Evolutionary conservation across 1,140 invertebrate genomes (phyloP).

Genomic region (Drosophila equinoxialis): DNA sequence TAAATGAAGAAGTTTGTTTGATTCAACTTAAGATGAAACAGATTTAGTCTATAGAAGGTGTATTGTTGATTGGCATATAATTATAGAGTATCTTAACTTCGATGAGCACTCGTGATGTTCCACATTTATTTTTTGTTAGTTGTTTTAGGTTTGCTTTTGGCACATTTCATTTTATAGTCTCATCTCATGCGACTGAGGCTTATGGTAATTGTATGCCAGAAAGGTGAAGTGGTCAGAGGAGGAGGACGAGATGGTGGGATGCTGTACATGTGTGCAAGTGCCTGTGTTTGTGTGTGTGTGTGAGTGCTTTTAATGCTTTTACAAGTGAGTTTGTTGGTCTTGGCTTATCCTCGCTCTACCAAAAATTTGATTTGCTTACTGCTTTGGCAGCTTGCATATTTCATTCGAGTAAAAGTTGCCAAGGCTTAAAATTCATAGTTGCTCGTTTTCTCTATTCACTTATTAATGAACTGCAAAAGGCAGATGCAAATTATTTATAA

Average conservation of each 20-base stretch:
- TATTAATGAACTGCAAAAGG: slow-evolving; percentile 61
- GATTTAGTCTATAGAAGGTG: too few relatives aligned
- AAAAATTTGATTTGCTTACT: slow-evolving; percentile 60
- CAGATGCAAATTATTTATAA: slow-evolving; percentile 69
- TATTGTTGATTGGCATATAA: too few relatives aligned
- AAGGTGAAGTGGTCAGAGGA: background rate
- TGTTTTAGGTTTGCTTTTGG: slow-evolving; percentile 31
- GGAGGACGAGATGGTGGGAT: background rate
- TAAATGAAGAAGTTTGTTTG: too few relatives aligned
- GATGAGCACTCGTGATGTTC: too few relatives aligned
- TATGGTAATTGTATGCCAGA: slow-evolving; percentile 57
- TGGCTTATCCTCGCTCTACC: slow-evolving; percentile 19
- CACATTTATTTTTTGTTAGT: slow-evolving; percentile 18
- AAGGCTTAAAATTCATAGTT: slow-evolving; percentile 38
- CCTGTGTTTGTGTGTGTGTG: slow-evolving; percentile 24
- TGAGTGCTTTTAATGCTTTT: slow-evolving; percentile 52
- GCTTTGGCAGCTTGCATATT: slow-evolving; percentile 53
- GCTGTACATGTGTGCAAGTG: slow-evolving; percentile 4
- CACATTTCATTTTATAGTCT: slow-evolving; percentile 50
- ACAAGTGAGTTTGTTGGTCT: slow-evolving; percentile 44
- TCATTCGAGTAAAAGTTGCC: slow-evolving; percentile 33
- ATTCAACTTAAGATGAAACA: too few relatives aligned
- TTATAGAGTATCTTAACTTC: too few relatives aligned
- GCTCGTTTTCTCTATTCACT: slow-evolving; percentile 59
- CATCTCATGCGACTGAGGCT: slow-evolving; percentile 36